Evolutionary conservation across 2,888 invertebrate genomes (phyloP).

Genomic region (Anticlea derivata): DNA sequence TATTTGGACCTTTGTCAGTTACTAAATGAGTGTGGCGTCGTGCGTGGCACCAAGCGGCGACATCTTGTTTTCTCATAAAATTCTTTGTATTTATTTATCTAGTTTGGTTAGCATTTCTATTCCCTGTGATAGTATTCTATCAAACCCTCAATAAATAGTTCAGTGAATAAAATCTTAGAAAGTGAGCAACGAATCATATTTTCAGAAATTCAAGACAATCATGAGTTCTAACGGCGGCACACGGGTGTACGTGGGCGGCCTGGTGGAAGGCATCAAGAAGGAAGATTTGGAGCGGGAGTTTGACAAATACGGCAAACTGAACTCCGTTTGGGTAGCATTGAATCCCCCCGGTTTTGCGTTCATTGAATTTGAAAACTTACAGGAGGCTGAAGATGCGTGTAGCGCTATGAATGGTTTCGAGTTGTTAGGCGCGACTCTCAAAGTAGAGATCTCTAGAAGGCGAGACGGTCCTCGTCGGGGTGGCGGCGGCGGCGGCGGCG

Average conservation of each 20-base stretch:
- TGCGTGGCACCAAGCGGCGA: slow-evolving; percentile 80
- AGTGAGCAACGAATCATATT: slow-evolving; percentile 31
- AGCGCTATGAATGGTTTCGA: slow-evolving; percentile 94
- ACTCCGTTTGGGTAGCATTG: slow-evolving; percentile 96
- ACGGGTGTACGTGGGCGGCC: slow-evolving; percentile 95
- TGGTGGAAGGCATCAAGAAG: slow-evolving; percentile 94
- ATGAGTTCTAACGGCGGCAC: slow-evolving; percentile 86
- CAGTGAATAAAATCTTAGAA: slow-evolving; percentile 1
- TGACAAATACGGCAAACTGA: slow-evolving; percentile 95
- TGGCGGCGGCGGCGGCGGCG: slow-evolving; percentile 77
- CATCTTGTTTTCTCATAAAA: slow-evolving; percentile 71
- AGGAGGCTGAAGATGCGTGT: slow-evolving; percentile 95
- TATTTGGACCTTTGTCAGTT: neutral
- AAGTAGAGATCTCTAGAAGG: slow-evolving; percentile 94
- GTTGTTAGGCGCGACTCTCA: slow-evolving; percentile 92
- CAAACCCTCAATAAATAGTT: neutral
- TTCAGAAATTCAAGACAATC: slow-evolving; percentile 51
- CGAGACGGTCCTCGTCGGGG: slow-evolving; percentile 88
- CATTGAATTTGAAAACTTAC: slow-evolving; percentile 94
- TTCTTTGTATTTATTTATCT: slow-evolving; percentile 72
- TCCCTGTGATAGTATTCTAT: slow-evolving; percentile 2
- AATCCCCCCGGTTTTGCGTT: slow-evolving; percentile 98
- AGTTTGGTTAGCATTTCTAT: slow-evolving; percentile 38
- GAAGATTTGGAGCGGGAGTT: slow-evolving; percentile 96
- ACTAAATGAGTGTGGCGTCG: slow-evolving; percentile 57